These are phyloP conservation scores for Cephalophus harveyi DNA, from an alignment of 2,113 vertebrate species.

Conservation along the genomic window DNA sequence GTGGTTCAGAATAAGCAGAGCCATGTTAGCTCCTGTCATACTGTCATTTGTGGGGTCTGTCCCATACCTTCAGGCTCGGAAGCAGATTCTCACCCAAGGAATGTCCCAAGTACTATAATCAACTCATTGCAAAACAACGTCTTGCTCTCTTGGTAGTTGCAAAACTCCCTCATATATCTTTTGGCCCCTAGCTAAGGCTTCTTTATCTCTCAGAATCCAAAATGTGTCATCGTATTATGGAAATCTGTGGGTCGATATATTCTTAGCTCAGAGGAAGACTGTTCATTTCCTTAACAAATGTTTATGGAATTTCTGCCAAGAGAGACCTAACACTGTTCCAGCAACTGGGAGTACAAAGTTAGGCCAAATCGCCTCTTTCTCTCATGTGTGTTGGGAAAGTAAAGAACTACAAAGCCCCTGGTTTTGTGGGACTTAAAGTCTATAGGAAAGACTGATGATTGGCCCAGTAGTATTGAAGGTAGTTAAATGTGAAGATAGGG, in stretches of 20 bases:
- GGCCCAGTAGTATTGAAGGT: no score
- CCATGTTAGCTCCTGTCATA: not conserved
- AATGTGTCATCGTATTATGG: not conserved
- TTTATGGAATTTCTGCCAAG: not conserved
- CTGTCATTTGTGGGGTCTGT: not conserved
- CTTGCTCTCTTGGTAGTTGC: not conserved
- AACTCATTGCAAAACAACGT: not conserved
- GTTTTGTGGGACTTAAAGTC: not conserved
- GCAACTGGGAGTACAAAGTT: not conserved
- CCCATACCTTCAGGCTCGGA: not conserved
- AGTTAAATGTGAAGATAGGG: not conserved
- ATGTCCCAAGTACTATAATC: not conserved
- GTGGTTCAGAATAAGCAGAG: not conserved
- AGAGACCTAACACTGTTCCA: not conserved
- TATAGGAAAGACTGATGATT: no score
- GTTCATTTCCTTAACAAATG: not conserved
- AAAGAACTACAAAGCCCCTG: not conserved
- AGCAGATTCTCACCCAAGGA: not conserved
- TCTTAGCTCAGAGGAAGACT: not conserved
- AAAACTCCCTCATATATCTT: not conserved
- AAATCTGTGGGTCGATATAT: not conserved
- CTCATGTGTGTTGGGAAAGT: not conserved
- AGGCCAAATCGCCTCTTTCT: not conserved
- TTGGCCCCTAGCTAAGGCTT: not conserved
- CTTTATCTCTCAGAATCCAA: not conserved